Conservation (phyloP, 2,113 vertebrate species). For the Xiphias gladius region DNA sequence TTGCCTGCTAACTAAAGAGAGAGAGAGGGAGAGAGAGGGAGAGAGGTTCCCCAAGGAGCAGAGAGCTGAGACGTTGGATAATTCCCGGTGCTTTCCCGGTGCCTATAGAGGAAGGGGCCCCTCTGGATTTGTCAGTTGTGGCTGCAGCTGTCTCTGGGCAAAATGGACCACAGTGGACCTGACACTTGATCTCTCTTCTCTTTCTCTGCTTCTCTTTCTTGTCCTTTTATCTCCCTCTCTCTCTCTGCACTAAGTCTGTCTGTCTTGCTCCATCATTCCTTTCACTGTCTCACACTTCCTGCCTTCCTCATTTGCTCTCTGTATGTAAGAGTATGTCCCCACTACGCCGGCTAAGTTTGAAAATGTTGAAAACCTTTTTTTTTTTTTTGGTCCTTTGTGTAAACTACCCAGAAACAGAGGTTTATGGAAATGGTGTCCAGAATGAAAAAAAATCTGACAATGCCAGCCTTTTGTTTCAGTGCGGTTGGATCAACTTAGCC, state of each 20-base stretch:
- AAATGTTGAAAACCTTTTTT: neutral
- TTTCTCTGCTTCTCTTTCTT: constrained; percentile 63
- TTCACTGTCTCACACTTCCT: constrained; percentile 60
- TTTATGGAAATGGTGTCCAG: neutral
- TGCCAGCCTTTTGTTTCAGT: neutral
- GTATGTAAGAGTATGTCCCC: neutral
- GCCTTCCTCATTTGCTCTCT: neutral
- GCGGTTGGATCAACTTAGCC: neutral
- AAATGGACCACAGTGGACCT: constrained; percentile 83
- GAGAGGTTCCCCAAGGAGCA: constrained; percentile 73
- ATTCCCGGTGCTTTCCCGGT: constrained; percentile 83
- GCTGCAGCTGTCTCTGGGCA: constrained; percentile 83
- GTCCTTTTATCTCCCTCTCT: constrained; percentile 71
- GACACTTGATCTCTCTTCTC: constrained; percentile 80
- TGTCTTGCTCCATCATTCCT: constrained; percentile 70
- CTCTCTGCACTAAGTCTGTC: constrained; percentile 44
- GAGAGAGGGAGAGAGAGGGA: constrained; percentile 37
- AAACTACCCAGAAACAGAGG: neutral
- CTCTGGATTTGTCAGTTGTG: constrained; percentile 84
- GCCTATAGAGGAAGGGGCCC: constrained; percentile 81
- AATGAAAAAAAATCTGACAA: neutral
- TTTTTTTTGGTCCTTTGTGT: neutral
- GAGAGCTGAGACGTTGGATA: constrained; percentile 77
- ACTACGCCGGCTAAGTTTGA: neutral
- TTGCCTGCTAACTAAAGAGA: constrained; percentile 46